These are phyloP conservation scores for Apostichopus japonicus DNA, from an alignment of 35 echinoderm and acorn worm genomes.

Conservation along the genomic window DNA sequence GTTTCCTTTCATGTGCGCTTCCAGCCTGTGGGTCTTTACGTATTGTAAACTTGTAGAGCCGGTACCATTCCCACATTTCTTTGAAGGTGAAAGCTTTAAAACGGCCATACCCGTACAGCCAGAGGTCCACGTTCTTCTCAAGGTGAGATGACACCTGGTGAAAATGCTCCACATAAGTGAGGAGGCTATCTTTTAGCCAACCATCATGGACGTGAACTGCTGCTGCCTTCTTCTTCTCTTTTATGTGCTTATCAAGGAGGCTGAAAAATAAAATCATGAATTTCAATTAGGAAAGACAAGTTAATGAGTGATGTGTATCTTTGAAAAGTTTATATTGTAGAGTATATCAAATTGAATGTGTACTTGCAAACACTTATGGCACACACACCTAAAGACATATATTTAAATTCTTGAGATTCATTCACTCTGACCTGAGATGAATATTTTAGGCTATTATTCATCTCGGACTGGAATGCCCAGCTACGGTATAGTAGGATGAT, in stretches of 20 bases:
- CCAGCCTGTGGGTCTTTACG: not conserved
- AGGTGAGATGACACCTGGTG: slow-evolving; percentile 6
- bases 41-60: not conserved
- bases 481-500: too few species aligned
- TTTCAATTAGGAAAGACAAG: not conserved
- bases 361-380: too few species aligned
- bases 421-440: too few species aligned
- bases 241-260: slow-evolving; percentile 28
- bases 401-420: too few species aligned
- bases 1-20: not conserved
- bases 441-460: too few species aligned
- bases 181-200: slow-evolving; percentile 40
- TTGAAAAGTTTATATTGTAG: too few species aligned
- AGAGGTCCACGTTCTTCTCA: slow-evolving; percentile 13
- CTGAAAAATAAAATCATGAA: not conserved
- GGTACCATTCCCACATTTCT: slow-evolving; percentile 42
- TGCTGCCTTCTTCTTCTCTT: slow-evolving; percentile 5
- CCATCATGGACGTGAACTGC: slow-evolving; percentile 35
- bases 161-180: slow-evolving; percentile 29
- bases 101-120: slow-evolving; percentile 17
- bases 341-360: too few species aligned
- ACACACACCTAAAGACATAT: too few species aligned
- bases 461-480: too few species aligned
- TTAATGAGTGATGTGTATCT: not conserved
- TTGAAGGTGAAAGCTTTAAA: slow-evolving; percentile 16